These are phyloP conservation scores for Uropsilus gracilis DNA, from an alignment of 2,113 vertebrate genomes.

Conservation along the genomic window DNA sequence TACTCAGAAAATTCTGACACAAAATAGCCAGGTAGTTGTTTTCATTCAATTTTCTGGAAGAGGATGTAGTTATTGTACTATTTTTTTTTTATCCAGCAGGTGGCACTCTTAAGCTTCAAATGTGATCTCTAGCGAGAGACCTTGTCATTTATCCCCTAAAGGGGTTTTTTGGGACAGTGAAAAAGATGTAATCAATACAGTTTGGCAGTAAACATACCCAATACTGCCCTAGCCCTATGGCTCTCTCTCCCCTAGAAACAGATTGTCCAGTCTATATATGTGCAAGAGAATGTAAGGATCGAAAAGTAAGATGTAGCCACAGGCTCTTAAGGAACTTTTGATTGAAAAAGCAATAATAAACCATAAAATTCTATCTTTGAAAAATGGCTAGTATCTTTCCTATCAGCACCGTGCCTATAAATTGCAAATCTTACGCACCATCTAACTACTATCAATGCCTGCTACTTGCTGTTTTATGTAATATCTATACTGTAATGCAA, in stretches of 20 bases:
- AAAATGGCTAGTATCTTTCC: not conserved
- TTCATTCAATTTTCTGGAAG: not conserved
- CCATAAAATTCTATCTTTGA: not conserved
- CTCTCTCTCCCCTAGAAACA: not conserved
- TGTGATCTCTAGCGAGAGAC: not conserved
- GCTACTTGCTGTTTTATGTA: not conserved
- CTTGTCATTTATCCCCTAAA: not conserved
- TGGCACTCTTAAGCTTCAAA: constrained; percentile 56
- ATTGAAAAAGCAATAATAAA: not conserved
- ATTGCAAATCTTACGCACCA: not conserved
- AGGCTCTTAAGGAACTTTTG: not conserved
- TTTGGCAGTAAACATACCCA: not conserved
- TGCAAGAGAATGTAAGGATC: not conserved
- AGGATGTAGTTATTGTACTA: not conserved
- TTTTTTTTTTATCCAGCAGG: constrained; percentile 41
- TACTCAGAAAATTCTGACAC: not conserved
- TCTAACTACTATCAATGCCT: not conserved
- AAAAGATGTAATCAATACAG: not conserved
- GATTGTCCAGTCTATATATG: not conserved
- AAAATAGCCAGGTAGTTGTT: not conserved
- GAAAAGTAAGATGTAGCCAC: not conserved
- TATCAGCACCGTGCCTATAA: not conserved
- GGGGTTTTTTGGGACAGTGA: not conserved
- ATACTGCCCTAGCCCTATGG: not conserved
- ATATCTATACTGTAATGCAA: not conserved